phyloP scores from a whole-genome alignment of 1,140 invertebrate genomes.

The Penaeus chinensis region DNA sequence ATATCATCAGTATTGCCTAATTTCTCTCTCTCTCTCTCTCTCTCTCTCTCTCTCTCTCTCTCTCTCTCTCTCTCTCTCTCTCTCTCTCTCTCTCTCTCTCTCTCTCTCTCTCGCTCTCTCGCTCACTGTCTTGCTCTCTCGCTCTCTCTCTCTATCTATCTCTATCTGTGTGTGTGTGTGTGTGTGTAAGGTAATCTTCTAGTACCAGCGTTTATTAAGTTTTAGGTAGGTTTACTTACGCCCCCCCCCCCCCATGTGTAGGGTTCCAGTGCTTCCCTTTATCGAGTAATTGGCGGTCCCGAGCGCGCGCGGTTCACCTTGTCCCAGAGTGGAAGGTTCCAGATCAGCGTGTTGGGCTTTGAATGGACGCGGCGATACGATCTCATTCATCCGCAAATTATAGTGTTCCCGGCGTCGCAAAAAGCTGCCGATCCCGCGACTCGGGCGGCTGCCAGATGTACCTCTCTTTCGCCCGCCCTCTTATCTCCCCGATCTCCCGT shows the following conservation, averaged over 20 bases:
- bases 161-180: no score
- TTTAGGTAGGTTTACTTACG: no score
- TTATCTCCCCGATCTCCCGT: no score
- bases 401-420: not conserved
- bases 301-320: not conserved
- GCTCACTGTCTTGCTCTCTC: no score
- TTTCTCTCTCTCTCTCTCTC: not conserved
- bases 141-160: not conserved
- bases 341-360: not conserved
- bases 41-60: not conserved
- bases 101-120: not conserved
- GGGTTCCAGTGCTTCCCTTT: not conserved
- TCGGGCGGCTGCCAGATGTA: no score
- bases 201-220: no score
- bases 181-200: no score
- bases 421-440: no score
- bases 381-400: conserved; percentile 53
- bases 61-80: not conserved
- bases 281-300: not conserved
- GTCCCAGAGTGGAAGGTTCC: not conserved
- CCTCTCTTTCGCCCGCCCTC: no score
- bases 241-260: not conserved
- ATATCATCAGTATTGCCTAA: no score
- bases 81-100: not conserved
- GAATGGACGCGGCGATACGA: conserved; percentile 30